Base-by-base conservation (phyloP, 37 sponge, comb jelly and placozoan species). In the Beroe forskalii region DNA sequence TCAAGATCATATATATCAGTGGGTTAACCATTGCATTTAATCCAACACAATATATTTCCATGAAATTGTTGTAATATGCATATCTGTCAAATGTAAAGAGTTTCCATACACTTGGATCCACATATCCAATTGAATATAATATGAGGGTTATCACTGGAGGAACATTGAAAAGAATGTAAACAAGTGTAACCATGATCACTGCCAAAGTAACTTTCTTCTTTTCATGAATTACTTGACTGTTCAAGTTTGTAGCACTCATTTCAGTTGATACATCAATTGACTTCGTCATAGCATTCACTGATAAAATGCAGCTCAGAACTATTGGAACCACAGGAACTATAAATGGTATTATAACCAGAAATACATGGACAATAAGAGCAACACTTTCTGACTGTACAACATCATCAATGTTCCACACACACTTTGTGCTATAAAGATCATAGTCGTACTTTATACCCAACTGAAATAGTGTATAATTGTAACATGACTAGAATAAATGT, bases 271-370 rank as follows among this genome's bases (percentile, higher is more conserved):
- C 55, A 44, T 80, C 23, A 0, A 80, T 80, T 20, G 86, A 80
- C 30, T 80, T 80, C 27, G 17, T 17, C 86, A 80, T 41, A 25
- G 86, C 86, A 44, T 80, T 42, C 12, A 80, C 86, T 27, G 86
- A 80, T 25, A 80, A 44, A 3, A 80, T 43, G 31, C 86, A 80
- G 86, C 86, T 80, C 28, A 80, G 4, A 23, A 80, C 25, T 23
- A 80, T 80, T 9, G 86, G 86, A 25, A 80, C n/a, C 19, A 80
- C 86, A n/a, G 86, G 86, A 1, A 80, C 55, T 38, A 80, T 80
- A 1, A 80, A 24, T 4, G 86, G 86, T 80, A 80, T 80, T n/a
- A 44, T 80, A 0, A 80, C 86, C 44, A 80, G 28, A 25, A 44
- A 80, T 1, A 80, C 30, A 37, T 80, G 86, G 12, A 30, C 44